Conservation (phyloP, 2,797 vertebrate genomes). For the Carapus acus region DNA sequence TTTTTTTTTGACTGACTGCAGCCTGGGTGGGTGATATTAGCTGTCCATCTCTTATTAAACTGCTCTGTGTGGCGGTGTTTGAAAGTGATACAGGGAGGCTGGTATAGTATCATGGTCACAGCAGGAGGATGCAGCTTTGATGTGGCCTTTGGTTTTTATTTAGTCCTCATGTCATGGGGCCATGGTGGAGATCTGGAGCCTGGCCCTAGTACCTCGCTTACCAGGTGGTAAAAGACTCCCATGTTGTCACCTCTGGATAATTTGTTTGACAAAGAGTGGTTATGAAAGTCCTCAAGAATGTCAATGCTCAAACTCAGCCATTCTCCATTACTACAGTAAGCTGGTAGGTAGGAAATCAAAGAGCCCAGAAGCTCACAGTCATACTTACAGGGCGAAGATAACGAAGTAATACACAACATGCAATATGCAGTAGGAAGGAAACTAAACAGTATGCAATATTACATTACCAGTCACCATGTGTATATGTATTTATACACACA, state of each 20-base stretch:
- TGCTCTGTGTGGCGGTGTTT: constrained; percentile 59
- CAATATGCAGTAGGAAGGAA: no score
- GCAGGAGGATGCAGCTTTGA: constrained; percentile 59
- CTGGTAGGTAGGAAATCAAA: no score
- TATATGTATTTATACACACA: no score
- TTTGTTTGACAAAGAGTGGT: constrained; percentile 38
- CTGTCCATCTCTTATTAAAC: constrained; percentile 71
- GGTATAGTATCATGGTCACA: constrained; percentile 48
- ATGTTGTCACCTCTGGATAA: constrained; percentile 28
- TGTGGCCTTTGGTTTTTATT: constrained; percentile 59
- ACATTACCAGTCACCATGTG: no score
- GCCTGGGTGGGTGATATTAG: constrained; percentile 66
- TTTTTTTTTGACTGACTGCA: constrained; percentile 33
- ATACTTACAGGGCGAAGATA: no score
- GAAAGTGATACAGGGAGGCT: constrained; percentile 69
- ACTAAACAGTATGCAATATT: no score
- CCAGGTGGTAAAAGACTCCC: constrained; percentile 51
- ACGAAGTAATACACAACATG: no score
- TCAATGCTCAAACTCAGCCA: constrained; percentile 10
- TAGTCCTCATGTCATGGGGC: constrained; percentile 55
- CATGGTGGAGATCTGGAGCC: constrained; percentile 29
- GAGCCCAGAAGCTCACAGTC: no score
- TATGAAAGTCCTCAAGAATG: constrained; percentile 16
- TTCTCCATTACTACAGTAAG: neutral
- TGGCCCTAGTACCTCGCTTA: constrained; percentile 24